Base-by-base conservation (phyloP, 2,888 invertebrate genomes). In the Schrankia costaestrigalis region DNA sequence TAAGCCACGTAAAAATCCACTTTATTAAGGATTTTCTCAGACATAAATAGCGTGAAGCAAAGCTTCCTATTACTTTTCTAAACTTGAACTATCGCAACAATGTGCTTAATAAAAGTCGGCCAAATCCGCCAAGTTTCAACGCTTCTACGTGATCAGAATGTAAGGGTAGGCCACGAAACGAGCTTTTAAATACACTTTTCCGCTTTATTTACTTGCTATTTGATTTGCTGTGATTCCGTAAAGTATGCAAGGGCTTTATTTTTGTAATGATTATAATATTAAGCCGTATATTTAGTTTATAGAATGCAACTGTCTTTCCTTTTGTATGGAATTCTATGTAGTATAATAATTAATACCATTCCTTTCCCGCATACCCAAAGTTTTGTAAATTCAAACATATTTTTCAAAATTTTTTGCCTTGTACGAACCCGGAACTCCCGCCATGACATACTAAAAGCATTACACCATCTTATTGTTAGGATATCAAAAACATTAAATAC, bases 91-190 rank as follows among this genome's bases (percentile, higher is more conserved):
- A 48, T 48, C 15, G 53, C 60, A 56, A 59, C 43, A 52, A 52
- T 49, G 53, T 58, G 46, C 49, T 56, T 52, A 52, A 59, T 56
- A 59, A 56, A 59, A 59, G 53, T 56, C 46, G 21, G 36, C 31
- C 31, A 32, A 52, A 58, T 40, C 48, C 42, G 44, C 44, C 35
- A 59, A 59, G 52, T 59, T 56, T 48, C 40, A 34, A 46, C 40
- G 29, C 31, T 30, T 33, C 35, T 49, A 56, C 56, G 56, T 56
- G 60, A 59, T 46, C 56, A 56, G 56, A 59, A 56, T 56, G 32
- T 49, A 23, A 26, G 17, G 41, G 30, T n/a, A 23, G 21, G 47
- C 45, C 13, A 2, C 14, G 4, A 38, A 39, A 31, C 23, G 4
- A 26, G 36, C 41, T 38, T 10, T 30, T 33, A 32, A 23, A 11